These are phyloP conservation scores for Euzophera pinguis DNA, from an alignment of 2,888 invertebrate genomes.

Conservation along the genomic window DNA sequence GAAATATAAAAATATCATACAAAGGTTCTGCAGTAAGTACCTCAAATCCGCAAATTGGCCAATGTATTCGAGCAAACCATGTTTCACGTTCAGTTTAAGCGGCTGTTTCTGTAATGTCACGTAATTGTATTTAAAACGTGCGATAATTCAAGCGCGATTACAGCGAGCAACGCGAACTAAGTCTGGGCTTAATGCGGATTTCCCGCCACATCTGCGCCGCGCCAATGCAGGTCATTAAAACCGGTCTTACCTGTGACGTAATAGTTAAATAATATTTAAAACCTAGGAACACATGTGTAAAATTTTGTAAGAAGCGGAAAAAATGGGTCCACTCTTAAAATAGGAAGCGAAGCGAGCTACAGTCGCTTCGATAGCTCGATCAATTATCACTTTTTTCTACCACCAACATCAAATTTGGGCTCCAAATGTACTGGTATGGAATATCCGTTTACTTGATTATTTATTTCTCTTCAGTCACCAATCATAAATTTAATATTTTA, in stretches of 20 bases:
- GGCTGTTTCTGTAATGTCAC: neutral
- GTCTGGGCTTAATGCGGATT: constrained; percentile 65
- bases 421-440: no score
- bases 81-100: neutral
- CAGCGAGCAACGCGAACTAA: constrained; percentile 55
- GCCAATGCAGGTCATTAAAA: constrained; percentile 32
- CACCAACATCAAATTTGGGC: no score
- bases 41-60: neutral
- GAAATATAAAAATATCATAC: no score
- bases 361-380: no score
- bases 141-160: constrained; percentile 62
- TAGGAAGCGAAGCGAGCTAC: no score
- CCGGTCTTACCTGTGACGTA: constrained; percentile 11
- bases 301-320: neutral
- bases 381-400: no score
- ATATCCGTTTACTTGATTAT: no score
- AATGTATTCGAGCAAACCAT: neutral
- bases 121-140: constrained; percentile 44
- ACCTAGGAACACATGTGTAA: neutral
- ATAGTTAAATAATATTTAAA: neutral
- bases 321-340: no score
- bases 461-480: no score
- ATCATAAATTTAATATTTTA: no score
- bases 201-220: constrained; percentile 51
- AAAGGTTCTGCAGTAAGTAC: no score